Evolutionary conservation across 2,113 vertebrate species (phyloP).

Genomic region (Erythrocercus mccallii): DNA sequence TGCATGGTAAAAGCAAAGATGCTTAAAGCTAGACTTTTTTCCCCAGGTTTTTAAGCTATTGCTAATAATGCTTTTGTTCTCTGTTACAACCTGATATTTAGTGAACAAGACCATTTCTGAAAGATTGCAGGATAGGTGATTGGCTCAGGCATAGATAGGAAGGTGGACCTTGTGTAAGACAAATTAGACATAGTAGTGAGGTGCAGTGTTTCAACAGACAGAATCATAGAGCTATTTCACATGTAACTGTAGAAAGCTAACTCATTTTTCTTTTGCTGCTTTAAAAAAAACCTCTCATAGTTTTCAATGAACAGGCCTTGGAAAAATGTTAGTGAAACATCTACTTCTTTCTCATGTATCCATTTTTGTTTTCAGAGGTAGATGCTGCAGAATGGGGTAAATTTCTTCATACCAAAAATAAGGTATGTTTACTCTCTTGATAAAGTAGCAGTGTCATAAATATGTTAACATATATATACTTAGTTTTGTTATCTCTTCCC

Average conservation of each 20-base stretch:
- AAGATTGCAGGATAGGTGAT: neutral
- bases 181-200: neutral
- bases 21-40: neutral
- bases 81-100: neutral
- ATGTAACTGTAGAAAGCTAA: neutral
- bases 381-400: conserved; percentile 98
- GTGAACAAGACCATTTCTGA: neutral
- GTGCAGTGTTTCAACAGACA: neutral
- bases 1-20: neutral
- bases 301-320: neutral
- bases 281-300: neutral
- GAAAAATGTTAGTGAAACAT: neutral
- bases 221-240: neutral
- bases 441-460: neutral
- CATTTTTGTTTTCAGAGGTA: conserved; percentile 81
- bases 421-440: conserved; percentile 75
- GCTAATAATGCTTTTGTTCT: neutral
- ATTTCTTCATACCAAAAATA: conserved; percentile 98
- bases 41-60: neutral
- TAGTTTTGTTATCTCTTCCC: neutral
- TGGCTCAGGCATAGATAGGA: neutral
- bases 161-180: neutral
- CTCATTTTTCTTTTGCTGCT: neutral
- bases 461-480: neutral
- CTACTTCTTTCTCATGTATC: neutral